Evolutionary conservation across 1,140 invertebrate species (phyloP), one percentile per base, ranked within the genome.

Genomic region (Bathynomus jamesi): DNA sequence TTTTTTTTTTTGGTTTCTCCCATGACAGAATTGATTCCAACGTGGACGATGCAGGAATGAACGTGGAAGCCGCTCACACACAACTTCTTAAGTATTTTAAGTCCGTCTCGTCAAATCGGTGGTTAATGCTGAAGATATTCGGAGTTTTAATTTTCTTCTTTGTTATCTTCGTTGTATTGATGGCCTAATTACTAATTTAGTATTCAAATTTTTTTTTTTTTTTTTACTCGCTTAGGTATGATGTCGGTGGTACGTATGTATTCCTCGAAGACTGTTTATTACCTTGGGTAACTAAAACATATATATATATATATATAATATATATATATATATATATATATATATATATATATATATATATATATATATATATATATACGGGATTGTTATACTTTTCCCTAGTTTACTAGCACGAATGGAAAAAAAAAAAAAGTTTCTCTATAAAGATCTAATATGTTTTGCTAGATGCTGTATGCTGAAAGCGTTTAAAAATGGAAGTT

Each of bases 51-150:
- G 90, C 96, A 2, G 91, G 93, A 81, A 81, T 98, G 78, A 99
- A 99, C 84, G 94, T 99, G 32, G 96, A 98, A 85, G 93, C 94
- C 64, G 98, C 96, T 24, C 97, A 99, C 81, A 86, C 90, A 24
- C 95, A 99, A 85, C 94, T 99, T 75, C 84, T 99, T 69, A 97
- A 94, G 83, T 99, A 99, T 84, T 99, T 99, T 82, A 94, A 95
- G 83, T 95, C 93, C 25, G 92, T 99, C 24, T 93, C 95, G 11
- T 95, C 92, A 61, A 99, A 99, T 85, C 87, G 97, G 78, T 99
- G 96, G 93, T 86, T 99, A 11, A 99, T 99, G 95, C 93, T 99
- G 78, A 99, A 99, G 87, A 91, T 99, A 73, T 99, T 99, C 85
- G 96, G 89, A 68, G 93, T 99, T 66, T 85, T 99, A 28, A 96